These are phyloP conservation scores for Lithosia quadra DNA, from an alignment of 2,888 invertebrate genomes.

Conservation along the genomic window DNA sequence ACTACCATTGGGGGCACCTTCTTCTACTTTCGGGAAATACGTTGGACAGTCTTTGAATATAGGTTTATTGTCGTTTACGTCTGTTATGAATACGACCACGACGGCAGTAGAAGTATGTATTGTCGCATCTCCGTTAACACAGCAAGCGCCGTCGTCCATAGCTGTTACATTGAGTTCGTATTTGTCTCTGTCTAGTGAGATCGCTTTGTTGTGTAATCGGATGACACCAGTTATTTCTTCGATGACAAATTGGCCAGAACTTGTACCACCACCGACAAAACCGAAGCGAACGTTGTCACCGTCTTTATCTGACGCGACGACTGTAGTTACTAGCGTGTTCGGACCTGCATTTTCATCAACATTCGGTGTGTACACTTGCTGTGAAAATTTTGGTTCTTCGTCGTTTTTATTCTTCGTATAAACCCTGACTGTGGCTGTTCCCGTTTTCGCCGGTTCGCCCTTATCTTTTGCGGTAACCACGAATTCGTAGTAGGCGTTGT, in stretches of 20 bases:
- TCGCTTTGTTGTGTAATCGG: constrained; percentile 94
- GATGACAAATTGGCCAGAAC: constrained; percentile 97
- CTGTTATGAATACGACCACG: constrained; percentile 98
- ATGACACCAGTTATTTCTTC: constrained; percentile 98
- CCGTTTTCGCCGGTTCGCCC: constrained; percentile 96
- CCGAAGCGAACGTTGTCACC: constrained; percentile 98
- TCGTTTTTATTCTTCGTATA: constrained; percentile 99
- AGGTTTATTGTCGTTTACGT: constrained; percentile 98
- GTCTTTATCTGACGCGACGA: constrained; percentile 98
- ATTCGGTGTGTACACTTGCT: constrained; percentile 98
- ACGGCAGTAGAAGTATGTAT: constrained; percentile 98
- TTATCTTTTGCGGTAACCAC: constrained; percentile 97
- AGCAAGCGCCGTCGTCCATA: constrained; percentile 98
- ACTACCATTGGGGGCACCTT: constrained; percentile 97
- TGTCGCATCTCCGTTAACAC: constrained; percentile 94
- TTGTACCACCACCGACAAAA: constrained; percentile 95
- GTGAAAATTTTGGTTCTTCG: constrained; percentile 98
- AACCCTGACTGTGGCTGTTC: constrained; percentile 96
- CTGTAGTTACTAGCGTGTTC: constrained; percentile 97
- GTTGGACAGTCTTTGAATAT: constrained; percentile 97
- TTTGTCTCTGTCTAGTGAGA: constrained; percentile 96
- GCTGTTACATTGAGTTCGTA: constrained; percentile 99
- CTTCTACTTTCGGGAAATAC: constrained; percentile 97
- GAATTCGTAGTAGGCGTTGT: constrained; percentile 98
- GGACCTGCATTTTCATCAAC: constrained; percentile 98